These are phyloP conservation scores for Scaptomyza polygonia DNA, from an alignment of 2,888 invertebrate genomes.

Conservation along the genomic window DNA sequence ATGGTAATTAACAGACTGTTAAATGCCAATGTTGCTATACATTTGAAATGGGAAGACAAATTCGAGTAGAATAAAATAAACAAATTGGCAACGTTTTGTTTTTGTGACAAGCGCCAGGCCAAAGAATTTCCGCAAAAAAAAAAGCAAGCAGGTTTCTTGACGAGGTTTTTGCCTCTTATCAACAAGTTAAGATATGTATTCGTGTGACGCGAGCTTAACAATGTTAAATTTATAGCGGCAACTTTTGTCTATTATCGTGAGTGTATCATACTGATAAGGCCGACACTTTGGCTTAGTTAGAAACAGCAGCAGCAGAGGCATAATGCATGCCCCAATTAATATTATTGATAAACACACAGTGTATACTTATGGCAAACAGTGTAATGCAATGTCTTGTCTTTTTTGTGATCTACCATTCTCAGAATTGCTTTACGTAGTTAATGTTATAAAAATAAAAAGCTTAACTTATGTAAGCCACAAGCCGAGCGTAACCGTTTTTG, in stretches of 20 bases:
- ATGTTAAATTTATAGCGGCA: slow-evolving; percentile 15
- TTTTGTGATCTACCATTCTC: slow-evolving; percentile 43
- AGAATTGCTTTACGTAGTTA: slow-evolving; percentile 34
- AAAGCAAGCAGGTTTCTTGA: slow-evolving; percentile 22
- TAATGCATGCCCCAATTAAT: slow-evolving; percentile 41
- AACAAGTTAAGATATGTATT: slow-evolving; percentile 12
- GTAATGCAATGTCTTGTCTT: slow-evolving; percentile 14
- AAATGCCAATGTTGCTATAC: slow-evolving; percentile 20
- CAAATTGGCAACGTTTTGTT: slow-evolving; percentile 59
- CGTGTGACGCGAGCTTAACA: not conserved
- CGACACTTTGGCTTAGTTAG: slow-evolving; percentile 48
- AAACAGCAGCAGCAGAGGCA: slow-evolving; percentile 13
- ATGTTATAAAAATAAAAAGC: slow-evolving; percentile 23
- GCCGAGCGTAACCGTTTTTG: slow-evolving; percentile 70
- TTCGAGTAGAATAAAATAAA: not conserved
- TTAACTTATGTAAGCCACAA: slow-evolving; percentile 46
- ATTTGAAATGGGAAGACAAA: slow-evolving; percentile 1
- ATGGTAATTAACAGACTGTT: slow-evolving; percentile 19
- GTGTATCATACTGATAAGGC: slow-evolving; percentile 49
- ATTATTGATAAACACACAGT: not conserved
- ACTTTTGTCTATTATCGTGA: slow-evolving; percentile 32
- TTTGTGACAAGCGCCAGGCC: slow-evolving; percentile 62
- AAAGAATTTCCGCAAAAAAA: slow-evolving; percentile 56
- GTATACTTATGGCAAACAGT: slow-evolving; percentile 6
- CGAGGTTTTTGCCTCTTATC: slow-evolving; percentile 27